Evolutionary conservation across 2,113 vertebrate species (phyloP), one percentile per base, ranked within the genome.

Genomic region (Microtus montanus): DNA sequence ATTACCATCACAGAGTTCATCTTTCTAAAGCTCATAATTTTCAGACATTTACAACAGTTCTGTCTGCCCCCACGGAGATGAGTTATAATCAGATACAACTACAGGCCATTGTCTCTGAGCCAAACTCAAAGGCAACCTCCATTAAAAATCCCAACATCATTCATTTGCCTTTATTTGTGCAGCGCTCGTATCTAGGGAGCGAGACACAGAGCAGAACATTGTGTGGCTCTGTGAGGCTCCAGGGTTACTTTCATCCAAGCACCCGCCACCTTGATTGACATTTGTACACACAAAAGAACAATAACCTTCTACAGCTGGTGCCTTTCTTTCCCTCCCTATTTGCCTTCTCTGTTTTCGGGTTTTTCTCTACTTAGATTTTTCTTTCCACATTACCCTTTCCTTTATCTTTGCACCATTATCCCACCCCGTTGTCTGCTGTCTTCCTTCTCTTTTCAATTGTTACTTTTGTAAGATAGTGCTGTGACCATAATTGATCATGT

Each of bases 1-100:
- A 95, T 97, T 95, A 96, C 79, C 95, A 96, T 97, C 93, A 97
- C 96, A 96, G 90, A 96, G 95, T 96, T 95, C 85, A 26, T 96
- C 90, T 89, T 96, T 89, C 82, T 94, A 89, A 97, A 96, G 93
- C 94, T 94, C 96, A 96, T 97, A 96, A 97, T 97, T 96, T 96
- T 92, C 93, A 96, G 91, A 93, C 94, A 97, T 95, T 97, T 96
- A 92, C 85, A 96, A 73, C 70, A 92, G 87, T 87, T 95, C n/a
- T 92, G 33, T 94, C 82, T 94, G 83, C 90, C 92, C 95, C 95
- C 44, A 33, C 28, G 35, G 91, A 95, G 92, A 96, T 88, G 92
- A 95, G 89, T 93, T 92, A 95, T 93, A 97, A 97, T 96, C 94
- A 96, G 83, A 97, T 96, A 90, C 68, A 94, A 97, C 77, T 85